Conservation (phyloP, 2,113 vertebrate species). For the Scortum barcoo region DNA sequence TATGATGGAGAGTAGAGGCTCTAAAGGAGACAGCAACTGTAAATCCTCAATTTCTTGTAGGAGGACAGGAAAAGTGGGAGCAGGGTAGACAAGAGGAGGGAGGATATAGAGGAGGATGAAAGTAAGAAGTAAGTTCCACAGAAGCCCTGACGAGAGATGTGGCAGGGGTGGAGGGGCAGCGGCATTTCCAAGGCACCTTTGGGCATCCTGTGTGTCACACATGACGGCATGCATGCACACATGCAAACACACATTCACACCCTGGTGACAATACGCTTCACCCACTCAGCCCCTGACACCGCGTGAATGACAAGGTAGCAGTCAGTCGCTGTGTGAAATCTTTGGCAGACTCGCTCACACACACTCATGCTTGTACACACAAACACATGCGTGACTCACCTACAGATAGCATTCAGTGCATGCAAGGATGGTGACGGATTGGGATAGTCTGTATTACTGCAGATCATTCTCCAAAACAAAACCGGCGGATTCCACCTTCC, state of each 20-base stretch:
- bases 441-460: slow-evolving; percentile 10
- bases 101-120: slow-evolving; percentile 22
- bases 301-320: slow-evolving; percentile 40
- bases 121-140: slow-evolving; percentile 3
- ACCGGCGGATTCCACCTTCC: slow-evolving; percentile 60
- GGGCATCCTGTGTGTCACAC: neutral
- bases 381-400: slow-evolving; percentile 28
- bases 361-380: slow-evolving; percentile 2
- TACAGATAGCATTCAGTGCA: slow-evolving; percentile 15
- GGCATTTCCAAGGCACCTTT: neutral
- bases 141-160: slow-evolving; percentile 8
- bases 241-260: slow-evolving; percentile 17
- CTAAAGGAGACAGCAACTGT: neutral
- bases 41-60: slow-evolving; percentile 39
- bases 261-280: slow-evolving; percentile 2
- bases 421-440: slow-evolving; percentile 39
- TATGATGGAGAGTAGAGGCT: neutral
- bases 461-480: slow-evolving; percentile 59
- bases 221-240: neutral
- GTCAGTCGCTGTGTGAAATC: slow-evolving; percentile 31
- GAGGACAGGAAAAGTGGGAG: slow-evolving; percentile 15
- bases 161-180: too few species aligned
- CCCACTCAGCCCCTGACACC: slow-evolving; percentile 15
- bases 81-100: slow-evolving; percentile 10
- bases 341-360: slow-evolving; percentile 25